Evolutionary conservation across 2,797 vertebrate genomes (phyloP).

Genomic region (Chloroceryle inda): DNA sequence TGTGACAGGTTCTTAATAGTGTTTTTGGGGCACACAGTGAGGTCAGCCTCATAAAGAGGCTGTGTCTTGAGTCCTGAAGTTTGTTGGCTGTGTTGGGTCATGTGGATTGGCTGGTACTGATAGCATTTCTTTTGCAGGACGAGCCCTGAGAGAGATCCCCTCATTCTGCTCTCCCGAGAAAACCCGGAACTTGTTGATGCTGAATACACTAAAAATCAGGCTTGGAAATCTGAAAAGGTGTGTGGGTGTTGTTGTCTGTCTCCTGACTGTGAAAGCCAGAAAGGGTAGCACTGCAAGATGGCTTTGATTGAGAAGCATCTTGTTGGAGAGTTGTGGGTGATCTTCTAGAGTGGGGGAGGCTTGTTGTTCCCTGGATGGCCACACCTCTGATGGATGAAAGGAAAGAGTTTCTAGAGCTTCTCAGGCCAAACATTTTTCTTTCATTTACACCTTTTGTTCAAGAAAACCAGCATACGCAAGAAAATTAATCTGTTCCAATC

Average conservation of each 20-base stretch:
- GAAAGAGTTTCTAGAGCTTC: not conserved
- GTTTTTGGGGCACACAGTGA: not conserved
- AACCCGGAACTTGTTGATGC: conserved; percentile 92
- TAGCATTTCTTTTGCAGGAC: conserved; percentile 84
- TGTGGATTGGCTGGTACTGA: not conserved
- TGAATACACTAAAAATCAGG: conserved; percentile 98
- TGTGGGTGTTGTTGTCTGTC: not conserved
- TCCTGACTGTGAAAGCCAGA: not conserved
- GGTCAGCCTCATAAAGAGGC: not conserved
- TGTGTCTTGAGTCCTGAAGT: not conserved
- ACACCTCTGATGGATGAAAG: not conserved
- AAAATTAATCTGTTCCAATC: not conserved
- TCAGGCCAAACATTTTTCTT: not conserved
- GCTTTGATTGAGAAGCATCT: conserved; percentile 7
- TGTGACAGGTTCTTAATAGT: not conserved
- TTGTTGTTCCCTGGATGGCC: not conserved
- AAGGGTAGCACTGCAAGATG: not conserved
- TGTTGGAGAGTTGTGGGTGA: not conserved
- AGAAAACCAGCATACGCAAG: not conserved
- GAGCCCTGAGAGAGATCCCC: conserved; percentile 94
- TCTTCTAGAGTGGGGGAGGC: not conserved
- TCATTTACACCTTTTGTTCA: not conserved
- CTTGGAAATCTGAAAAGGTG: conserved; percentile 98
- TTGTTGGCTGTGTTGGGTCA: not conserved
- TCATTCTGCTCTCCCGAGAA: conserved; percentile 93